Evolutionary conservation across 1,140 invertebrate genomes (phyloP), one percentile per base, ranked within the genome.

Genomic region (Drosophila azteca): DNA sequence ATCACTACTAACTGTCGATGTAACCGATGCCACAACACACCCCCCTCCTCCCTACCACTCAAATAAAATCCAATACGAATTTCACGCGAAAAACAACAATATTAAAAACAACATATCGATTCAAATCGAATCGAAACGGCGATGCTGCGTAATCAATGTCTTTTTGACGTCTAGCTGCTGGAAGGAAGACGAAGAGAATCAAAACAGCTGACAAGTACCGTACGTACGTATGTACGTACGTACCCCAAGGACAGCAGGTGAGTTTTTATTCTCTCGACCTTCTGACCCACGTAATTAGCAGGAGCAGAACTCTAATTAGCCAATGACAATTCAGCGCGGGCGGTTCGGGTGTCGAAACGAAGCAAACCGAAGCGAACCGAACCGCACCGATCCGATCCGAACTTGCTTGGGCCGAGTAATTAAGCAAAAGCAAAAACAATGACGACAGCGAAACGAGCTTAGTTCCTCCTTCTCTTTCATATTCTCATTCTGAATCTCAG

Each of bases 301-400:
- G 45, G 39, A 15, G 22, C 11, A 11, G 11, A 54, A 45, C 44
- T 57, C 60, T 87, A 87, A 87, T 87, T 88, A 87, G 83, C 82
- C 82, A 87, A 87, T 87, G 83, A 88, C 75, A 35, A 39, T 39
- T 39, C 35, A 48, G 24, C 62, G 58, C 87, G 53, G 63, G 58
- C 87, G 53, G 63, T 67, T 45, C 7, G 15, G 24, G 4, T 3
- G 39, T 22, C 20, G 6, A 39, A 39, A 13, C 35, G 11, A 39
- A 69, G 50, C 22, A 20, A 20, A 20, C 17, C 17, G n/a, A 68
- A 20, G 41, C n/a, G 3, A 72, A 15, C 35, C 17, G 15, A 24
- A 53, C 44, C 39, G 41, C 55, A 63, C 31, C 48, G 53, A 74
- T 50, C 69, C 17, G 17, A 20, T 13, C 35, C 26, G 20, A 48